Evolutionary conservation across 2,797 vertebrate genomes (phyloP), one percentile per base, ranked within the genome.

Genomic region (Sebastes trivittatus): DNA sequence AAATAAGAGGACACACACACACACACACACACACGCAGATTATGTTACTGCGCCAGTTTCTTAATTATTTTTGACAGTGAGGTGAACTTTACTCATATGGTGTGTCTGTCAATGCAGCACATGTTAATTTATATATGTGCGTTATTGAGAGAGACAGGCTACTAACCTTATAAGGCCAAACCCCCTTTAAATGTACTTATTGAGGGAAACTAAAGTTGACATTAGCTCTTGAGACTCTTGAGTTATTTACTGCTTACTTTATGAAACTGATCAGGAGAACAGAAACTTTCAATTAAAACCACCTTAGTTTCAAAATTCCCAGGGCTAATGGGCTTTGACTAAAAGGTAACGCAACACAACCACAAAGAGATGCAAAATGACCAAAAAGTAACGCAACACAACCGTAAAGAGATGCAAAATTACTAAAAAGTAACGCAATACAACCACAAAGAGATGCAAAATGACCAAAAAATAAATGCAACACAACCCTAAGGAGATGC

Each of bases 351-450:
- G 8, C 18, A n/a, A 52, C 2, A 52, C 14, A 5, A 11, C 68
- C 4, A 20, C 2, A 3, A 64, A 38, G 22, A 13, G 18, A 59
- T 11, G 6, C 36, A 72, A 52, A 22, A 62, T 3, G 4, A 6
- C 42, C 0, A 13, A 11, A 54, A 6, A 34, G 49, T 18, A 8
- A 52, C 4, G 2, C 18, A 7, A 52, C 16, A 52, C 20, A 5
- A 6, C 68, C 10, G 1, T 1, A 2, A 63, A 16, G 22, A 13
- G 23, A 27, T 25, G 2, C 46, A 66, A 30, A 34, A 62, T 11
- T 0, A 52, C 54, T 11, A 6, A 23, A 0, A 52, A 9, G 49
- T 18, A 9, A 52, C 4, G 8, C 18, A n/a, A 52, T 1, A n/a
- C 14, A 5, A 10, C 68, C 4, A 20, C 2, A 3, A 63, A 38